Evolutionary conservation across 2,797 vertebrate genomes (phyloP).

Genomic region (Eospalax fontanierii): DNA sequence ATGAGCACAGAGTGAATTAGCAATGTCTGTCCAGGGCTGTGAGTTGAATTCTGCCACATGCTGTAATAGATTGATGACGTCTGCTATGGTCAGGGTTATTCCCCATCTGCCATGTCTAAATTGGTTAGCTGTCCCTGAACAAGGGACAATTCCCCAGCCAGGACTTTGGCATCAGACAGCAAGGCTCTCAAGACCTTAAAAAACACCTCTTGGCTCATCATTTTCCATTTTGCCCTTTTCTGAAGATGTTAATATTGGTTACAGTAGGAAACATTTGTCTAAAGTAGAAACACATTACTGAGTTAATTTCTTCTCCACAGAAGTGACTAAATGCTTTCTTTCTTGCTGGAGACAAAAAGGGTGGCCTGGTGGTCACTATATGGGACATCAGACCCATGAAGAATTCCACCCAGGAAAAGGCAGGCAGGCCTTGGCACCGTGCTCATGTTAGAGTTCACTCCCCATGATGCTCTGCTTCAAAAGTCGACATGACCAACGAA

Average conservation of each 20-base stretch:
- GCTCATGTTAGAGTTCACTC: background rate
- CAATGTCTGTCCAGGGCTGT: background rate
- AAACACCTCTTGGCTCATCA: rapidly evolving
- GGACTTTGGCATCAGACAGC: background rate
- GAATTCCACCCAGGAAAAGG: background rate
- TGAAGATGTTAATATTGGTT: background rate
- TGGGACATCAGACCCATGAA: background rate
- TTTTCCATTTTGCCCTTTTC: background rate
- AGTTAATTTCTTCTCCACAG: conserved; percentile 76
- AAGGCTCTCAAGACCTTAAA: background rate
- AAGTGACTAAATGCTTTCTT: conserved; percentile 55
- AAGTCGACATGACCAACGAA: background rate
- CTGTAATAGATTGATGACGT: background rate
- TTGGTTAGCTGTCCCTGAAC: background rate
- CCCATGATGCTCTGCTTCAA: background rate
- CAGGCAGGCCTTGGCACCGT: background rate
- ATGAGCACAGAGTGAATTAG: rapidly evolving
- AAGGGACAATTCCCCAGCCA: background rate
- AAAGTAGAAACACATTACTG: conserved; percentile 65
- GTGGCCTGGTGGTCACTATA: background rate
- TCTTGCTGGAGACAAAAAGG: background rate
- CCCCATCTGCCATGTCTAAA: background rate
- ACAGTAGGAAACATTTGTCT: conserved; percentile 70
- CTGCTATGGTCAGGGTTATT: background rate
- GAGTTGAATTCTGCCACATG: background rate